Evolutionary conservation across 2,888 invertebrate genomes (phyloP).

Genomic region (Drosophila falleni): DNA sequence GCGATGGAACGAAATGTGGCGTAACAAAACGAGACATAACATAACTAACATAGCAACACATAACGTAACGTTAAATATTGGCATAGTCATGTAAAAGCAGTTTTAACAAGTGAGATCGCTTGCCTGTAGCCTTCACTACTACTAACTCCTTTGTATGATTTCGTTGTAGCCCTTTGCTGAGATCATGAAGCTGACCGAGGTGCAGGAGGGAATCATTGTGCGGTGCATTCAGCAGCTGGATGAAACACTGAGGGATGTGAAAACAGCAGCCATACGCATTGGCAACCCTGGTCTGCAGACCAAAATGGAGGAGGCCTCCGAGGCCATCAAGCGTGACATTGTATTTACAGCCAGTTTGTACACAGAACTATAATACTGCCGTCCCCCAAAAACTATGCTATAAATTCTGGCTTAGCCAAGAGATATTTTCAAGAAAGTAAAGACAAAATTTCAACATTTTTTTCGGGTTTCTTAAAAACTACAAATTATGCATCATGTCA

Average conservation of each 20-base stretch:
- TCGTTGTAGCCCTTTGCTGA: conserved; percentile 92
- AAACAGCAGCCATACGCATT: conserved; percentile 96
- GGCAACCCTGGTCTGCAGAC: conserved; percentile 96
- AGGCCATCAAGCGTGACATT: conserved; percentile 97
- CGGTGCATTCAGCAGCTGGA: conserved; percentile 98
- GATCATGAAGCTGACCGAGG: conserved; percentile 96
- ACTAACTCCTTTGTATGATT: not conserved
- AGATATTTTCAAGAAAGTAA: not conserved
- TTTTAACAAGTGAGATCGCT: no score
- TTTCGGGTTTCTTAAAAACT: conserved; percentile 55
- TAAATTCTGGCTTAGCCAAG: not conserved
- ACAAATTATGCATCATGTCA: conserved; percentile 69
- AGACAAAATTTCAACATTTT: conserved; percentile 25
- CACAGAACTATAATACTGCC: conserved; percentile 86
- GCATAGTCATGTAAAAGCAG: no score
- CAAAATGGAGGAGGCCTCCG: conserved; percentile 98
- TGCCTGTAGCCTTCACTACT: no score
- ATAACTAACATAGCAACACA: no score
- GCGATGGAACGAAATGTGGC: no score
- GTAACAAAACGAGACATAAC: no score
- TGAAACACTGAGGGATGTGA: conserved; percentile 95
- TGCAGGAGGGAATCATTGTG: conserved; percentile 99
- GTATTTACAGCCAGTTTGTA: conserved; percentile 99
- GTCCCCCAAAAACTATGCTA: no score
- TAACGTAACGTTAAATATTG: no score